Evolutionary conservation across 2,888 invertebrate species (phyloP).

Genomic region (Argynnis bischoffii): DNA sequence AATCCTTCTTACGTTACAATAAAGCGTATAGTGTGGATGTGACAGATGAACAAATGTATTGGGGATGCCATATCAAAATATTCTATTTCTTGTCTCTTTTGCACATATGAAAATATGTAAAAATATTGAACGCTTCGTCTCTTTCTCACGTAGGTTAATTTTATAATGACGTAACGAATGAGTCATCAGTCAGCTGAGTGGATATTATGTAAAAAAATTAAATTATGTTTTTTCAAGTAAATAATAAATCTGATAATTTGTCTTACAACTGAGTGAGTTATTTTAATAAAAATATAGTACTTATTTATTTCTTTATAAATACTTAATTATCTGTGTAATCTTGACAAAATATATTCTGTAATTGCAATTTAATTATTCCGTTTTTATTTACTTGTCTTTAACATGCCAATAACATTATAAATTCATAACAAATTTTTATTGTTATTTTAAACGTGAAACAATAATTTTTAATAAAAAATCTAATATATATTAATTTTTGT

Average conservation of each 20-base stretch:
- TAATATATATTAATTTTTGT: constrained; percentile 1
- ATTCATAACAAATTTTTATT: too few relatives aligned
- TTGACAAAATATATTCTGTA: too few relatives aligned
- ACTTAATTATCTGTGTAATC: too few relatives aligned
- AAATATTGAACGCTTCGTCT: neutral
- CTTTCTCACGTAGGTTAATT: constrained; percentile 10
- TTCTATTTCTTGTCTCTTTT: constrained; percentile 29
- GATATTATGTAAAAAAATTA: neutral
- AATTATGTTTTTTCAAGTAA: too few relatives aligned
- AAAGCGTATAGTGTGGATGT: constrained; percentile 60
- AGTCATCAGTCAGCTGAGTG: constrained; percentile 43
- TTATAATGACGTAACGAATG: constrained; percentile 43
- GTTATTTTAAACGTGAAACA: neutral
- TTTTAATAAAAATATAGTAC: too few relatives aligned
- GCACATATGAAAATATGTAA: constrained; percentile 8
- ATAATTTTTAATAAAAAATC: neutral
- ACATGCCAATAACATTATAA: neutral
- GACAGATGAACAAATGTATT: constrained; percentile 51
- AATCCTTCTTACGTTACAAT: constrained; percentile 51
- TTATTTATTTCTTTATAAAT: too few relatives aligned
- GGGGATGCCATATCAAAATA: constrained; percentile 52
- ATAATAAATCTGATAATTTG: too few relatives aligned
- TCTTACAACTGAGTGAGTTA: too few relatives aligned
- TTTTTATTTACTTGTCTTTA: neutral
- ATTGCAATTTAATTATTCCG: neutral